Conservation (phyloP, 2,797 vertebrate genomes). For the Crax fasciolata region DNA sequence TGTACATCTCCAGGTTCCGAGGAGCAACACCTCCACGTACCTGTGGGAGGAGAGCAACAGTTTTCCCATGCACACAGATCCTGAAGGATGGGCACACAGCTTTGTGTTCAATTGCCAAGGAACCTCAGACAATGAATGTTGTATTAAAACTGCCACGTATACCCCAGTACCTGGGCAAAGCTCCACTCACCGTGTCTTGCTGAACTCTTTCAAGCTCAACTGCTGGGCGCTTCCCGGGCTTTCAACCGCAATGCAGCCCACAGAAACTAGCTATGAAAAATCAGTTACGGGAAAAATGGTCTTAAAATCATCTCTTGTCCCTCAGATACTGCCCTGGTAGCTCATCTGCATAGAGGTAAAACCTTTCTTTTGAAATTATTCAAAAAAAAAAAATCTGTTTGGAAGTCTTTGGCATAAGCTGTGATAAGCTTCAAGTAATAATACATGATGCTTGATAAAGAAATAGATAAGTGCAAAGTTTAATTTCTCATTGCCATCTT, state of each 20-base stretch:
- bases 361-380: not conserved
- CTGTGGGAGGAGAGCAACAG: not conserved
- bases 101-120: not conserved
- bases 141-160: not conserved
- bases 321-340: not conserved
- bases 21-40: not conserved
- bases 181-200: not conserved
- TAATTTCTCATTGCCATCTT: slow-evolving; percentile 73
- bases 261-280: not conserved
- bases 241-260: not conserved
- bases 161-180: not conserved
- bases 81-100: not conserved
- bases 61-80: not conserved
- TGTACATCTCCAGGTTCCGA: not conserved
- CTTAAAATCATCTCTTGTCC: not conserved
- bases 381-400: not conserved
- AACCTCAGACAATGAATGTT: not conserved
- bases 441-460: not conserved
- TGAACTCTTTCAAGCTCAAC: not conserved
- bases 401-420: not conserved
- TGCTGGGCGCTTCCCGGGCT: not conserved
- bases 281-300: not conserved
- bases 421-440: not conserved
- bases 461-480: not conserved
- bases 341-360: not conserved